Evolutionary conservation across 2,888 invertebrate species (phyloP), one percentile per base, ranked within the genome.

Genomic region (Epirrhoe tristata): DNA sequence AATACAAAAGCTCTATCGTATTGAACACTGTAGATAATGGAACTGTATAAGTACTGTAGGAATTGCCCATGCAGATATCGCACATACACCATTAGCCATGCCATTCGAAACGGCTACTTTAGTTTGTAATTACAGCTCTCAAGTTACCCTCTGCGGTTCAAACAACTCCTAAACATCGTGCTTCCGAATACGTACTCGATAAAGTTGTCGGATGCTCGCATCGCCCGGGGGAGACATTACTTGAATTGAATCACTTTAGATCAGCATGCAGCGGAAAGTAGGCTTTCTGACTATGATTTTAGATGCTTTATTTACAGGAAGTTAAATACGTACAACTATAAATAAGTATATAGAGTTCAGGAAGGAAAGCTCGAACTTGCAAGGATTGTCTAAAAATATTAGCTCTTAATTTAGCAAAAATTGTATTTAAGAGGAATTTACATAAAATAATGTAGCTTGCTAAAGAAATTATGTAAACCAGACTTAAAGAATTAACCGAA

Each of bases 141-240:
- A 68, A 64, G 71, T 73, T 72, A 67, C 67, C 67, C 63, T 56
- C 53, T 67, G 65, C 58, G 67, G 70, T 73, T 77, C 72, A 76
- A 75, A 75, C 73, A 74, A 73, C 72, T 69, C 74, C 73, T 72
- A 74, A 77, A 73, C 75, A 75, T 75, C 71, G 69, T 72, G 72
- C 75, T 75, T 74, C 74, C 74, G 74, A 80, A 81, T 77, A 77
- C 78, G 81, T 80, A 74, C 73, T 74, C 77, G 82, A 80, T 83
- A 81, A 83, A 85, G 77, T 84, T 80, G 80, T 81, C 81, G 76
- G 76, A 77, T 78, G 77, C 76, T 80, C 73, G 75, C 74, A 73
- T 75, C 72, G 80, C 83, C 71, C 81, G 56, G 74, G 86, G 81
- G 84, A 81, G 74, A 82, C 82, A 86, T 58, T 58, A 58, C 36